Evolutionary conservation across 2,888 invertebrate genomes (phyloP), one percentile per base, ranked within the genome.

Genomic region (Bombylius major): DNA sequence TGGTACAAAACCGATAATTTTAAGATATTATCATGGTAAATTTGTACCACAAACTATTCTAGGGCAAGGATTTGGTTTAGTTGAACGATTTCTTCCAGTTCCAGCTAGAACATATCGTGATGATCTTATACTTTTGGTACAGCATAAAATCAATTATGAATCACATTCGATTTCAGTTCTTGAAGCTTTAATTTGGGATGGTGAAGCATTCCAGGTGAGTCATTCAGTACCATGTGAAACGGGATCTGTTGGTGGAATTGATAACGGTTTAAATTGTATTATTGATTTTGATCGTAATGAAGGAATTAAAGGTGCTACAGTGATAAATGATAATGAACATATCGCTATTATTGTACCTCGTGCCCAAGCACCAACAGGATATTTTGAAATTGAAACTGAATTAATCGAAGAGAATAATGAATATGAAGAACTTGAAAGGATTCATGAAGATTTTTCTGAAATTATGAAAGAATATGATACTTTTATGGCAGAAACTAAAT

Each of bases 171-270:
- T 73, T 7, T 60, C 65, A 0, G 69, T 69, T 5, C 55, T 76
- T 33, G 74, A 75, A 56, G 66, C 71, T 39, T 65, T 76, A 0
- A 67, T 73, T 9, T 75, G 75, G 76, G 67, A 74, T 60, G 75
- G 75, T 1, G 66, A 71, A 14, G 65, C 67, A 0, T 76, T 76
- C 54, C 68, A 70, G 59, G 64, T 66, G 3, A 67, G 67, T 32
- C 56, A 68, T 39, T 67, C 70, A 0, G 61, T 69, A 5, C 71
- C 71, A 4, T 75, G 75, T 58, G 60, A 65, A 1, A 56, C 67
- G 47, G 67, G 65, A n/a, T 55, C 61, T 4, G 63, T 65, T 13
- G 62, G 62, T 1, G 57, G 56, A 47, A 59, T 61, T 0, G 58
- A 61, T 0, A 63, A 62, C 50, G 75, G 72, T 4, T 66, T 67